A percentile compares a stretch with the other conserved stretches of the same genome.
Conservation (phyloP, 2,888 invertebrate genomes). For the Eretmocerus hayati region DNA sequence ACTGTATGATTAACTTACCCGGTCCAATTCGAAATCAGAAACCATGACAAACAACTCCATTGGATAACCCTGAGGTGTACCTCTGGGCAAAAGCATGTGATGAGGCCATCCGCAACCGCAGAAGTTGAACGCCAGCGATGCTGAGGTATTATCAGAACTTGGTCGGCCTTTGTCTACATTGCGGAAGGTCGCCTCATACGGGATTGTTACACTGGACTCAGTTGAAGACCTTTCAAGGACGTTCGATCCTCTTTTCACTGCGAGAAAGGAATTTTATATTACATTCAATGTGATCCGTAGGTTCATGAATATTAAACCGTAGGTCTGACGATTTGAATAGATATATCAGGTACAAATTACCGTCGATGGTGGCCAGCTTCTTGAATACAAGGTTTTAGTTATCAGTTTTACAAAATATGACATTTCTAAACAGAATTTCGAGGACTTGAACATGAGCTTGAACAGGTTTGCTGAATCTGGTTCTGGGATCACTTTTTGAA, state of each 20-base stretch:
- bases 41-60: constrained; percentile 72
- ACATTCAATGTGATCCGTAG: neutral
- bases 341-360: neutral
- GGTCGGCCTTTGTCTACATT: constrained; percentile 59
- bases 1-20: constrained; percentile 28
- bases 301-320: neutral
- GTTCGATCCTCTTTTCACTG: constrained; percentile 63
- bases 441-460: too few species aligned
- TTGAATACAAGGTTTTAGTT: too few species aligned
- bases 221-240: constrained; percentile 59
- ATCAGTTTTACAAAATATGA: too few species aligned
- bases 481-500: too few species aligned
- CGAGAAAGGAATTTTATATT: too few species aligned
- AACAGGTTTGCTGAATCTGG: too few species aligned
- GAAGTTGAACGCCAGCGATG: constrained; percentile 60
- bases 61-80: constrained; percentile 57
- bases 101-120: constrained; percentile 88
- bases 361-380: too few species aligned
- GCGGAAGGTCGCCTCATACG: constrained; percentile 76
- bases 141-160: constrained; percentile 47
- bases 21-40: constrained; percentile 63
- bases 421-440: too few species aligned
- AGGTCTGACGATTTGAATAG: neutral
- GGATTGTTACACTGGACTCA: constrained; percentile 75
- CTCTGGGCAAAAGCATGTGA: constrained; percentile 71